These are phyloP conservation scores for Alces alces DNA, from an alignment of 2,113 vertebrate species.

Conservation along the genomic window DNA sequence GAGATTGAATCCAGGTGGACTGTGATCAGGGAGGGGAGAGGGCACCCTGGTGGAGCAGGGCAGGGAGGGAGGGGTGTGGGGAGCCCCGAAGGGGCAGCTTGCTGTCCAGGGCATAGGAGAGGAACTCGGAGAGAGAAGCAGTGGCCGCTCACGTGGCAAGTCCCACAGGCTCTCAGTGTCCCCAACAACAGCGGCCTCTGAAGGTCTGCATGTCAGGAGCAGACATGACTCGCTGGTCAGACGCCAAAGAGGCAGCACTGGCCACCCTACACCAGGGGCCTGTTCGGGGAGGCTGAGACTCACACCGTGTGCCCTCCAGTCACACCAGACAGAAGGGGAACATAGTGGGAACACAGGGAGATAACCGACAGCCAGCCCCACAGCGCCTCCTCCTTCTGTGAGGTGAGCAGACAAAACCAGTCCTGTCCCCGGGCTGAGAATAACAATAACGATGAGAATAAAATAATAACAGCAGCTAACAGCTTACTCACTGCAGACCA, in stretches of 20 bases:
- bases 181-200: not conserved
- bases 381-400: not conserved
- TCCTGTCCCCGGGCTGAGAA: not conserved
- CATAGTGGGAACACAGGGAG: not conserved
- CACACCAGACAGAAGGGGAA: not conserved
- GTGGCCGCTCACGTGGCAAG: rapidly evolving
- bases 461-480: not conserved
- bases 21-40: not conserved
- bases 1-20: not conserved
- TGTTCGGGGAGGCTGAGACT: not conserved
- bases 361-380: not conserved
- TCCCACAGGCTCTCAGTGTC: not conserved
- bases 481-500: not conserved
- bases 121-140: not conserved
- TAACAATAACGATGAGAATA: not conserved
- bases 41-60: not conserved
- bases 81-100: not conserved
- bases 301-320: not conserved
- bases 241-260: not conserved
- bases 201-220: not conserved
- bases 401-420: not conserved
- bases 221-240: not conserved
- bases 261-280: not conserved
- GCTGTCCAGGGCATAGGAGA: not conserved
- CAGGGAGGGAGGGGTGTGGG: no score